phyloP scores from a whole-genome alignment of 2,797 vertebrate genomes.

The Merluccius polli region DNA sequence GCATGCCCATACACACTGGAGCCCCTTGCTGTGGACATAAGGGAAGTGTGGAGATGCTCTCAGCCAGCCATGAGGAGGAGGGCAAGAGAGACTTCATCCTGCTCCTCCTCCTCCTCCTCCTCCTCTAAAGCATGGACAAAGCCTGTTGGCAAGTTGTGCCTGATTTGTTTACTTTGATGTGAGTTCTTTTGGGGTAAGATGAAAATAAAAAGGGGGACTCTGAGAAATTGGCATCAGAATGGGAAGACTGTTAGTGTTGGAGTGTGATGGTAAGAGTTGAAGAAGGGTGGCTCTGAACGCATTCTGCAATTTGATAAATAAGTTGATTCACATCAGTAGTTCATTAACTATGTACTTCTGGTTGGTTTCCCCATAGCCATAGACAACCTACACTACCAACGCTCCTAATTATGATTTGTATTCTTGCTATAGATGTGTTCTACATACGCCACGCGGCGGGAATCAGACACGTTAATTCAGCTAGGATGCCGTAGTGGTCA shows the following conservation, averaged over 20 bases:
- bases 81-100: constrained; percentile 44
- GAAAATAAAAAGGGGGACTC: no score
- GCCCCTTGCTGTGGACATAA: constrained; percentile 49
- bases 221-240: background rate
- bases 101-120: constrained; percentile 44
- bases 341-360: background rate
- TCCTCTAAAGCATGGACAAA: constrained; percentile 55
- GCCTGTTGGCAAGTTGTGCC: constrained; percentile 49
- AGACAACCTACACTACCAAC: background rate
- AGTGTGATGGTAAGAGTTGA: background rate
- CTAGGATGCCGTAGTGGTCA: background rate
- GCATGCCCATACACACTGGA: constrained; percentile 32
- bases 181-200: constrained; percentile 47
- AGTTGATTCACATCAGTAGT: background rate
- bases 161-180: constrained; percentile 64
- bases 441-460: background rate
- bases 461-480: background rate
- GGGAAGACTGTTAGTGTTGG: background rate
- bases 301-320: background rate
- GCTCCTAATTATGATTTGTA: background rate
- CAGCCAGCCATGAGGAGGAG: constrained; percentile 30
- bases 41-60: constrained; percentile 24
- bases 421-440: background rate
- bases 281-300: background rate
- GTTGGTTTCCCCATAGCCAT: background rate